A percentile compares a stretch with the other conserved stretches of the same genome.
These are phyloP conservation scores for Pitta sordida DNA, from an alignment of 2,113 vertebrate genomes.

Conservation along the genomic window DNA sequence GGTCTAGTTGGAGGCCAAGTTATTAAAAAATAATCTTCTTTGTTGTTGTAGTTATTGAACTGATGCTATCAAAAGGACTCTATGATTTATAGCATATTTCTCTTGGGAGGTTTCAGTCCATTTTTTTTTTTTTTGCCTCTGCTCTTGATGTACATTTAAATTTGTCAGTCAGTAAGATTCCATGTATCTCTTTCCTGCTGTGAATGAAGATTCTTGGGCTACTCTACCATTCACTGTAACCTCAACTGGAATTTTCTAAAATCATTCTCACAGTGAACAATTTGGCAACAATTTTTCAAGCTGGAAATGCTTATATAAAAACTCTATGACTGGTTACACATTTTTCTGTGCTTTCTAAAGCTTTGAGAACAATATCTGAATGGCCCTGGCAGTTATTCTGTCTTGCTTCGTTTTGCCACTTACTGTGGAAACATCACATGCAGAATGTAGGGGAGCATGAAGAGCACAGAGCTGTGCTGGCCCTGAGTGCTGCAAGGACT, in stretches of 20 bases:
- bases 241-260: not conserved
- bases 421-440: not conserved
- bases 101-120: not conserved
- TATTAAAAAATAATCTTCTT: constrained; percentile 53
- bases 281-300: not conserved
- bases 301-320: not conserved
- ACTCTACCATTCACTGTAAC: not conserved
- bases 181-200: not conserved
- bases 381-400: not conserved
- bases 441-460: not conserved
- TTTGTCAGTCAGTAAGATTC: not conserved
- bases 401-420: not conserved
- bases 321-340: not conserved
- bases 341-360: not conserved
- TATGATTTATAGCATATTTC: not conserved
- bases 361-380: not conserved
- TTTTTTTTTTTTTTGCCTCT: not conserved
- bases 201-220: not conserved
- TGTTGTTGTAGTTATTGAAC: constrained; percentile 37
- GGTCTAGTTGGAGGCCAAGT: not conserved
- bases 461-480: not conserved
- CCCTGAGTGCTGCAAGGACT: not conserved
- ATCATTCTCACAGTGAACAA: not conserved
- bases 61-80: constrained; percentile 34
- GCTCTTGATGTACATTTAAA: not conserved